Evolutionary conservation across 2,888 invertebrate species (phyloP), one percentile per base, ranked within the genome.

Genomic region (Pyrrhosoma nymphula): DNA sequence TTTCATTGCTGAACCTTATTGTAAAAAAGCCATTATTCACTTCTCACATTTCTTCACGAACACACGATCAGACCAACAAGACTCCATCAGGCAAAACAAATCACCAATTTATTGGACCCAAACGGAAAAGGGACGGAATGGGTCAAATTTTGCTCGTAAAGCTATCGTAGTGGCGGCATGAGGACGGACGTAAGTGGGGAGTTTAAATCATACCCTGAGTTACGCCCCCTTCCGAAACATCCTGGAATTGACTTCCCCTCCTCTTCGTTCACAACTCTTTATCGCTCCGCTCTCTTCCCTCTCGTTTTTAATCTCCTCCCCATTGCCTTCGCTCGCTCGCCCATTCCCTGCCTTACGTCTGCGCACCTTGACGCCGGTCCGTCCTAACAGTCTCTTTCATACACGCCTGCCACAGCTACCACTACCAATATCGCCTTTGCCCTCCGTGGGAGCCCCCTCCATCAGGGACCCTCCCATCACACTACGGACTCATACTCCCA

Each of bases 321-420:
- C 56, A 30, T 35, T 12, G 20, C 30, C 60, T 56, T 90, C 56
- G n/a, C 56, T 20, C 39, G 8, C 55, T 26, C 89, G 35, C 26
- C 47, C 23, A 47, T 89, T 89, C 89, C n/a, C 89, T n/a, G n/a
- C 47, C 26, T 23, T 89, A 89, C 88, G n/a, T 47, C 88, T 47
- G 30, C 39, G 6, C 18, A 18, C 39, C 47, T 8, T 47, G 47
- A 55, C 20, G 6, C 18, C 18, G 39, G 88, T 35, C 39, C 26
- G n/a, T 23, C 89, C 56, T 20, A 47, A 47, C 35, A 18, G 39
- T 88, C 88, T 39, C 88, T 26, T 35, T 88, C 88, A 23, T 47
- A 39, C 47, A 18, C 39, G 23, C 47, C 12, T 35, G 47, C 47
- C 47, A 47, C 8, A 47, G 2, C 47, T 8, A 47, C 47, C 47